These are phyloP conservation scores for Torymus aiolomorphi DNA, from an alignment of 2,888 invertebrate species.

Conservation along the genomic window DNA sequence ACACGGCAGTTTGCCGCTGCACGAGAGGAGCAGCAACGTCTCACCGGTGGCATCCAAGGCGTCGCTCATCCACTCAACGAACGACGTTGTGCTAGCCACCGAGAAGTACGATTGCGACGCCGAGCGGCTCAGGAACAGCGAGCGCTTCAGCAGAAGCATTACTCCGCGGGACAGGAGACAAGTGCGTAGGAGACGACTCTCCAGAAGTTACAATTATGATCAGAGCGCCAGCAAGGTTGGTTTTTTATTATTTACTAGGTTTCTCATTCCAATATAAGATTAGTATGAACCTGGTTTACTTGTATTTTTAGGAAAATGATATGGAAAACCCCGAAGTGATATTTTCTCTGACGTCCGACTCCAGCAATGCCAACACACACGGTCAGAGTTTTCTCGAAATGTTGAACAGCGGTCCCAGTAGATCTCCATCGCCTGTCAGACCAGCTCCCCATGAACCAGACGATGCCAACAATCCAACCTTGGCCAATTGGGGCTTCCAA, in stretches of 20 bases:
- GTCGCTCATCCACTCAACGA: slow-evolving; percentile 68
- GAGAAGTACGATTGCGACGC: slow-evolving; percentile 79
- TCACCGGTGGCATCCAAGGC: slow-evolving; percentile 70
- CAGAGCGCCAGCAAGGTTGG: slow-evolving; percentile 69
- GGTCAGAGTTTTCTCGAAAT: slow-evolving; percentile 73
- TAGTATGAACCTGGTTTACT: not conserved
- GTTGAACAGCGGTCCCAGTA: slow-evolving; percentile 73
- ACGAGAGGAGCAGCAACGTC: slow-evolving; percentile 73
- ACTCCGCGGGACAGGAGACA: slow-evolving; percentile 77
- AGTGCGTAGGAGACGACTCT: slow-evolving; percentile 68
- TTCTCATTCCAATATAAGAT: not conserved
- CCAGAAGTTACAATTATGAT: slow-evolving; percentile 65
- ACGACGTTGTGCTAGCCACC: slow-evolving; percentile 67
- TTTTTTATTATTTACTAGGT: not conserved
- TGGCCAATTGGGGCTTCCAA: slow-evolving; percentile 73
- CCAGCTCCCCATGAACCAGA: slow-evolving; percentile 69
- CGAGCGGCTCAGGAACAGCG: slow-evolving; percentile 80
- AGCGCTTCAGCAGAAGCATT: slow-evolving; percentile 81
- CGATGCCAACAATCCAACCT: slow-evolving; percentile 70
- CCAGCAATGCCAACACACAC: slow-evolving; percentile 59
- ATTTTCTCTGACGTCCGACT: slow-evolving; percentile 63
- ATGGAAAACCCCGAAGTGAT: slow-evolving; percentile 64
- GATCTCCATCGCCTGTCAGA: slow-evolving; percentile 73
- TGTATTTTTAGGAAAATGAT: slow-evolving; percentile 68
- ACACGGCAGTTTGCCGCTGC: slow-evolving; percentile 70